Conservation (phyloP, 2,888 invertebrate genomes). For the Stenodema calcarata region DNA sequence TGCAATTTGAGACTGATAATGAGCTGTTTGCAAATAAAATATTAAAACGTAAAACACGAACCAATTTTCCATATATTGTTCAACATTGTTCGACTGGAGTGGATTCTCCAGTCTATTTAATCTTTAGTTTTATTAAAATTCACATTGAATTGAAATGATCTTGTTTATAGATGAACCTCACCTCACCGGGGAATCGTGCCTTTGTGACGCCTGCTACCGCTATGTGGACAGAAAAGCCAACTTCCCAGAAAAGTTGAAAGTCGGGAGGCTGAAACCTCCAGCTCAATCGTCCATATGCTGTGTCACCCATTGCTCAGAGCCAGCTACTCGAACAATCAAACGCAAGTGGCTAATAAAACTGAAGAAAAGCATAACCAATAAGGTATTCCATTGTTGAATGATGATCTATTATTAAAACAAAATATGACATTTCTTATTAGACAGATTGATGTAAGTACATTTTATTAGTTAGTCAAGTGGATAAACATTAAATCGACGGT, state of each 20-base stretch:
- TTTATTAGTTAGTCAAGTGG: neutral
- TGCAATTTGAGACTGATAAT: no score
- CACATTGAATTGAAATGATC: neutral
- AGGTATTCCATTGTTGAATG: constrained; percentile 35
- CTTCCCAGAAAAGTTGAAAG: constrained; percentile 56
- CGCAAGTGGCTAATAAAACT: constrained; percentile 78
- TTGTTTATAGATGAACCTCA: constrained; percentile 74
- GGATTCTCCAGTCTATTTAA: no score
- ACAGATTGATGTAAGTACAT: no score
- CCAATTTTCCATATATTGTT: no score
- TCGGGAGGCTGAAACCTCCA: constrained; percentile 47
- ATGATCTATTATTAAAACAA: no score
- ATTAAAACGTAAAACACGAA: no score
- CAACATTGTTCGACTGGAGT: no score
- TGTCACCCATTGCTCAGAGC: constrained; percentile 69
- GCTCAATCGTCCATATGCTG: constrained; percentile 64
- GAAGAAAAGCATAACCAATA: constrained; percentile 70
- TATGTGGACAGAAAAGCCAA: constrained; percentile 82
- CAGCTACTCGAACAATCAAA: constrained; percentile 71
- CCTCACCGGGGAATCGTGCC: constrained; percentile 80
- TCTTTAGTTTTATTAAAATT: no score
- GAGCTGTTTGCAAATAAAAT: no score
- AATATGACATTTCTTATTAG: no score
- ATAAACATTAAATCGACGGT: no score
- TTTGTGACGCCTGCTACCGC: constrained; percentile 87